These are phyloP conservation scores for Augochlorella aurata DNA, from an alignment of 2,888 invertebrate genomes.

Conservation along the genomic window DNA sequence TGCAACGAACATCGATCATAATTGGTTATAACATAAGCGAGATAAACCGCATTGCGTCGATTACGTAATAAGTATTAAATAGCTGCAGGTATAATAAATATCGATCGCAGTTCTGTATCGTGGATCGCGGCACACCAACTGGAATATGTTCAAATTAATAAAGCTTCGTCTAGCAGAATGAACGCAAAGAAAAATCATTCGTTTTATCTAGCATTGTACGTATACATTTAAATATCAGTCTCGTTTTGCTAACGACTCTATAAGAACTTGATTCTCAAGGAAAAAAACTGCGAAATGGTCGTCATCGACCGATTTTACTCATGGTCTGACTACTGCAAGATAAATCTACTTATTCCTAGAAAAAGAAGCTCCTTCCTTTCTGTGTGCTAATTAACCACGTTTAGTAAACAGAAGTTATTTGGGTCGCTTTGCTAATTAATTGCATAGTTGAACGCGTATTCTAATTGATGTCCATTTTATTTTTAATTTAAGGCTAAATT, in stretches of 20 bases:
- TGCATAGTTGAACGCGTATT: neutral
- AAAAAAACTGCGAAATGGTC: neutral
- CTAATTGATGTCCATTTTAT: neutral
- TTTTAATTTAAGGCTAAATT: neutral
- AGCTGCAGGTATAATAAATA: constrained; percentile 31
- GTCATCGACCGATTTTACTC: neutral
- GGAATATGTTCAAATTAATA: neutral
- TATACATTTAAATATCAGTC: neutral
- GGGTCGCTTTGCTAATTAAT: constrained; percentile 14
- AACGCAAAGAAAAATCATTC: neutral
- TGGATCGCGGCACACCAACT: neutral
- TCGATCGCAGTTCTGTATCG: constrained; percentile 5
- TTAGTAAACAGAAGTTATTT: neutral
- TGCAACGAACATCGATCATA: neutral
- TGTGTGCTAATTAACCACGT: constrained; percentile 11
- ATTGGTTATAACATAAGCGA: constrained; percentile 16
- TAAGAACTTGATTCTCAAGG: neutral
- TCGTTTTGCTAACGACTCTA: neutral
- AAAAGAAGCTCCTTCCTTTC: neutral
- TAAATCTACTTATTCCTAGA: neutral
- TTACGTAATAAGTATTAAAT: constrained; percentile 26
- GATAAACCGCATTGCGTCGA: constrained; percentile 33
- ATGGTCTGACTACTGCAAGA: neutral
- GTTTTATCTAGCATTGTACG: neutral
- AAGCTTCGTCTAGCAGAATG: neutral